A percentile compares a stretch with the other conserved stretches of the same genome.
These are phyloP conservation scores for Brachymystax lenok DNA, from an alignment of 2,797 vertebrate genomes.

Conservation along the genomic window DNA sequence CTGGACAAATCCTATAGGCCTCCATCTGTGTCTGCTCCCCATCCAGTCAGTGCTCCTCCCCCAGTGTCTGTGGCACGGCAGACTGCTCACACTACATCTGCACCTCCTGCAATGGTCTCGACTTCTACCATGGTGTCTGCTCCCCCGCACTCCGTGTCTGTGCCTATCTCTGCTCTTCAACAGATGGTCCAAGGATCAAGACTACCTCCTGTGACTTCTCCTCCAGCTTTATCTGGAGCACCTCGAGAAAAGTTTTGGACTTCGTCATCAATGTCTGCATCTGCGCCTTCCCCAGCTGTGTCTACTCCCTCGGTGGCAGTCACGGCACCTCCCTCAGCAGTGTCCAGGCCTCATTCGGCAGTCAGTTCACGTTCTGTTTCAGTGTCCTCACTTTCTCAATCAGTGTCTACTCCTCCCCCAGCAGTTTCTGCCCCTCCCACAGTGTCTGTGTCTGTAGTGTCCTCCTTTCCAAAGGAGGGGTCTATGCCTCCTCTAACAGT, in stretches of 20 bases:
- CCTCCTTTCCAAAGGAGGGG: slow-evolving; percentile 32
- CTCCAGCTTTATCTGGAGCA: slow-evolving; percentile 35
- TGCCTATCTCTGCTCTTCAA: slow-evolving; percentile 55
- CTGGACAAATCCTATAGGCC: slow-evolving; percentile 37
- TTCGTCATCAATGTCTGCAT: slow-evolving; percentile 34
- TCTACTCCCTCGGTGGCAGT: slow-evolving; percentile 10
- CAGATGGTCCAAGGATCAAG: slow-evolving; percentile 59
- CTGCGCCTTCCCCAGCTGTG: slow-evolving; percentile 33
- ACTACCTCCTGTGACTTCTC: slow-evolving; percentile 32
- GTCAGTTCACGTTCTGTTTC: slow-evolving; percentile 41
- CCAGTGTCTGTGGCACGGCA: slow-evolving; percentile 37
- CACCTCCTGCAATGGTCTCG: slow-evolving; percentile 29
- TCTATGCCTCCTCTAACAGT: slow-evolving; percentile 29
- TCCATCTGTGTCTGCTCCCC: slow-evolving; percentile 29
- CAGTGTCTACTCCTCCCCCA: slow-evolving; percentile 22
- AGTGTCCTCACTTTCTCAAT: slow-evolving; percentile 5
- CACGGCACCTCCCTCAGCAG: slow-evolving; percentile 30
- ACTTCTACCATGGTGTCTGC: slow-evolving; percentile 34
- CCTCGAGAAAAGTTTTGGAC: slow-evolving; percentile 41
- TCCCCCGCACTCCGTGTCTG: slow-evolving; percentile 42
- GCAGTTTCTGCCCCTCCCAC: slow-evolving; percentile 41
- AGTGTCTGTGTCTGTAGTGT: slow-evolving; percentile 34
- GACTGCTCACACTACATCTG: slow-evolving; percentile 24
- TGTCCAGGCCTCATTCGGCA: slow-evolving; percentile 22
- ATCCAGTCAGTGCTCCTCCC: slow-evolving; percentile 27